Evolutionary conservation across 2,888 invertebrate genomes (phyloP).

Genomic region (Watsonalla binaria): DNA sequence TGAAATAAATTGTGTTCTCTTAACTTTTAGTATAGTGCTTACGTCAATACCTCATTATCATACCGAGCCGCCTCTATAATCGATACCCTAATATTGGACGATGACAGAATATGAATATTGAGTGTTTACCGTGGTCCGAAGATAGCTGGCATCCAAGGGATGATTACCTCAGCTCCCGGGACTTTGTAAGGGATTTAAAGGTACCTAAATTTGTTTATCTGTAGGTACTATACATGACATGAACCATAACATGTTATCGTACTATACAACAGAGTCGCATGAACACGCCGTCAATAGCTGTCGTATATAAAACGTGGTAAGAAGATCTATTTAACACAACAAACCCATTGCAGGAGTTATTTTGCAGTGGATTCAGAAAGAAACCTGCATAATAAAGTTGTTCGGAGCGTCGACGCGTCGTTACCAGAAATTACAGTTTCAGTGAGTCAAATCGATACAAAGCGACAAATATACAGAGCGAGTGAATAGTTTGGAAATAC

Average conservation of each 20-base stretch:
- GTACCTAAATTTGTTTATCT: background rate
- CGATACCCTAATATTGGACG: background rate
- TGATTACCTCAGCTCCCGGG: background rate
- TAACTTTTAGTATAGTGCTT: background rate
- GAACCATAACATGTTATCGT: background rate
- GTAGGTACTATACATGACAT: background rate
- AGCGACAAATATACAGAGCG: constrained; percentile 47
- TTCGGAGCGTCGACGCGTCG: constrained; percentile 10
- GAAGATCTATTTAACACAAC: background rate
- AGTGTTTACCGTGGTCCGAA: background rate
- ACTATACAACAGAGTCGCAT: background rate
- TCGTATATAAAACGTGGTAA: background rate
- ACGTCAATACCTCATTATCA: background rate
- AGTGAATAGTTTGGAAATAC: constrained; percentile 52
- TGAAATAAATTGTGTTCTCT: too few species aligned
- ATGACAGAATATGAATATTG: constrained; percentile 1
- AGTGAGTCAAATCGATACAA: constrained; percentile 66
- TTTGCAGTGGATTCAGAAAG: constrained; percentile 1
- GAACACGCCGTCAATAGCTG: background rate
- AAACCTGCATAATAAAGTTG: background rate
- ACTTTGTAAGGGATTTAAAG: background rate
- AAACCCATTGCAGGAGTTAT: background rate
- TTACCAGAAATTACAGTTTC: constrained; percentile 49
- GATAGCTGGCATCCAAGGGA: background rate
- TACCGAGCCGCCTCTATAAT: background rate